Evolutionary conservation across 2,888 invertebrate species (phyloP).

Genomic region (Dynastes maya): DNA sequence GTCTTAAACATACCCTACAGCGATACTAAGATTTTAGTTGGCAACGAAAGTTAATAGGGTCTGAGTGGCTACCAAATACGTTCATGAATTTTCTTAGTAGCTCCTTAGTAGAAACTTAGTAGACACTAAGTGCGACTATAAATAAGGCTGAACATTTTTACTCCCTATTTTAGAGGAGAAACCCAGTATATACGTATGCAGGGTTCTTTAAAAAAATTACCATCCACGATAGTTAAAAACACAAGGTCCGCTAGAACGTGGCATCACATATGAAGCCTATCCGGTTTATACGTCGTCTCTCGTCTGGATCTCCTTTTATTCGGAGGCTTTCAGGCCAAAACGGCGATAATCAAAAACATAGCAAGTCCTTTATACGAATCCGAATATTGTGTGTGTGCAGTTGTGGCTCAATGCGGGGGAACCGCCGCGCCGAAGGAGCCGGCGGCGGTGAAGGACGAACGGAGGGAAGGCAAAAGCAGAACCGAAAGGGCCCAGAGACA

Average conservation of each 20-base stretch:
- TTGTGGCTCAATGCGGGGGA: slow-evolving; percentile 62
- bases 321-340: slow-evolving; percentile 68
- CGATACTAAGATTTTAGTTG: no score
- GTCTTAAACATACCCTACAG: no score
- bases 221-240: slow-evolving; percentile 13
- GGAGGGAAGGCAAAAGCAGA: slow-evolving; percentile 55
- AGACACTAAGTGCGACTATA: no score
- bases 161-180: neutral
- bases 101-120: no score
- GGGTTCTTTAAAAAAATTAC: slow-evolving; percentile 25
- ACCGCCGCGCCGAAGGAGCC: slow-evolving; percentile 58
- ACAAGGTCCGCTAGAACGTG: slow-evolving; percentile 9
- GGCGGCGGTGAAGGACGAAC: slow-evolving; percentile 58
- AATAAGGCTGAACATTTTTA: no score
- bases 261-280: neutral
- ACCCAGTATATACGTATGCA: neutral
- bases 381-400: slow-evolving; percentile 68
- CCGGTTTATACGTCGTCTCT: slow-evolving; percentile 28
- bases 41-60: no score
- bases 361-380: slow-evolving; percentile 69
- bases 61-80: no score
- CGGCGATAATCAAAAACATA: slow-evolving; percentile 70
- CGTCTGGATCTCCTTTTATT: slow-evolving; percentile 60
- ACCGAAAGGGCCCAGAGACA: slow-evolving; percentile 68
- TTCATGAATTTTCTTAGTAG: no score